These are phyloP conservation scores for Delichon dasypus DNA, from an alignment of 2,797 vertebrate species.

Conservation along the genomic window DNA sequence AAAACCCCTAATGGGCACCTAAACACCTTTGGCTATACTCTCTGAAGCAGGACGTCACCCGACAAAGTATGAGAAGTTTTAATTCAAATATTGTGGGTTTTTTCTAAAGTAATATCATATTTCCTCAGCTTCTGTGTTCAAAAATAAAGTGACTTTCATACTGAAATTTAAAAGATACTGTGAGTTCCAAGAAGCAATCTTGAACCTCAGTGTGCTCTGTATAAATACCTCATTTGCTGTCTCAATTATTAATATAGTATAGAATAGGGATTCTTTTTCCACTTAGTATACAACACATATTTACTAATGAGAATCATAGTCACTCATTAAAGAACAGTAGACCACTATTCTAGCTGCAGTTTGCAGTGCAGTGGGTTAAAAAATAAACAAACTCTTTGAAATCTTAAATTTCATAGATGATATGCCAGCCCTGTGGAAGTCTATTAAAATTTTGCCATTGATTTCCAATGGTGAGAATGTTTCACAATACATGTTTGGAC, in stretches of 20 bases:
- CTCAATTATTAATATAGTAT: not conserved
- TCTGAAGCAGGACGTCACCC: fast-evolving
- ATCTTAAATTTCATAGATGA: constrained; percentile 16
- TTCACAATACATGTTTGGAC: not conserved
- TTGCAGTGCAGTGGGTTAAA: constrained; percentile 27
- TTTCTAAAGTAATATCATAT: not conserved
- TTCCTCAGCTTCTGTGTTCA: not conserved
- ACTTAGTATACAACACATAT: not conserved
- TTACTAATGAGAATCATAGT: not conserved
- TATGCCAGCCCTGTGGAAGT: not conserved
- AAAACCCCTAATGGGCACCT: not conserved
- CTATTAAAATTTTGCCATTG: constrained; percentile 46
- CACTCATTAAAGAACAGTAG: not conserved
- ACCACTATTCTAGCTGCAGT: not conserved
- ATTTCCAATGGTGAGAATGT: constrained; percentile 16
- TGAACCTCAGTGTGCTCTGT: not conserved
- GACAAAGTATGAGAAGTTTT: not conserved
- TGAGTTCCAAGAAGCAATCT: not conserved
- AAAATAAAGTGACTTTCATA: not conserved
- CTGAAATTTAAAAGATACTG: not conserved
- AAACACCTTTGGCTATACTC: not conserved
- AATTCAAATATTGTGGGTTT: not conserved
- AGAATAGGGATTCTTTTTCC: not conserved
- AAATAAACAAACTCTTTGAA: not conserved
- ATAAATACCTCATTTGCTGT: not conserved